Evolutionary conservation across 2,888 invertebrate species (phyloP), one percentile per base, ranked within the genome.

Genomic region (Bedellia somnulentella): DNA sequence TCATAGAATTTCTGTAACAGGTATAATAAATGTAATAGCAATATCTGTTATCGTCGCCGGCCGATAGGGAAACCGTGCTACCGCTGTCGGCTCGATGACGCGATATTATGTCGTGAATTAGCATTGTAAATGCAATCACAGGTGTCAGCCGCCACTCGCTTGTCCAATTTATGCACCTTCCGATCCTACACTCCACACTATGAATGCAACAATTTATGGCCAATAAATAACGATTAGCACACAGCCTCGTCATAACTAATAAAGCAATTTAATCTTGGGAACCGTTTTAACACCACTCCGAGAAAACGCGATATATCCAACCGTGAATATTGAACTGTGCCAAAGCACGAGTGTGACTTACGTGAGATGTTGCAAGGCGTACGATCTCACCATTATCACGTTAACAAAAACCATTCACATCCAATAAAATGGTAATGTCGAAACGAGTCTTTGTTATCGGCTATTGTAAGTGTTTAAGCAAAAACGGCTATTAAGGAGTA

Each of bases 41-140:
- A n/a, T n/a, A 18, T 6, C 18, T 18, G 18, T 6, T 18, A 18
- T 18, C 18, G 18, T 18, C 18, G 18, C 18, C n/a, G n/a, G n/a
- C n/a, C n/a, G n/a, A n/a, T n/a, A n/a, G n/a, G n/a, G n/a, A n/a
- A n/a, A n/a, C n/a, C n/a, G n/a, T n/a, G n/a, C n/a, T n/a, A n/a
- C 50, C 56, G 59, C 28, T 23, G 26, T 11, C 24, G 21, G 31
- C 17, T 17, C 33, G 33, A 24, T 33, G 35, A 31, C 63, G 58
- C 55, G 63, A 62, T 62, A 59, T 61, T 63, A 60, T 57, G 53
- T 54, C 53, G 57, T 49, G 66, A 63, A 73, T 75, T 73, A 73
- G 73, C 73, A 73, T 64, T 75, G 75, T 73, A 71, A 71, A 75
- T 75, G 73, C 68, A 73, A 73, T 75, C 73, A 71, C 67, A 73